Evolutionary conservation across 2,888 invertebrate genomes (phyloP).

Genomic region (Adineta ricciae): DNA sequence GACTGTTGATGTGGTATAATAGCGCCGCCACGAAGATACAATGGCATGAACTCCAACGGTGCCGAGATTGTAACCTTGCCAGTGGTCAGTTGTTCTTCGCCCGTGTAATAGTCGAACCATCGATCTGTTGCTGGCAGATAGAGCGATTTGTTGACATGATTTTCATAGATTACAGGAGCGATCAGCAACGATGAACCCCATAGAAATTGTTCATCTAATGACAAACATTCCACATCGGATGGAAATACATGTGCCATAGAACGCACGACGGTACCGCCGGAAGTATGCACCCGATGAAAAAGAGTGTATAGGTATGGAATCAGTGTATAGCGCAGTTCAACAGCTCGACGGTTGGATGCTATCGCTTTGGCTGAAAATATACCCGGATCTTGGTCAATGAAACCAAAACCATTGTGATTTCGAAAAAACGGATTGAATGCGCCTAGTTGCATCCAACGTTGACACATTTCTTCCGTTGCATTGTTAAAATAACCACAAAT

Average conservation of each 20-base stretch:
- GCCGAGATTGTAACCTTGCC: constrained; percentile 20
- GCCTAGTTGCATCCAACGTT: constrained; percentile 37
- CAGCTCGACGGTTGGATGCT: constrained; percentile 38
- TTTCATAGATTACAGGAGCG: constrained; percentile 40
- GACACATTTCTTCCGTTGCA: constrained; percentile 36
- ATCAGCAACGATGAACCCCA: constrained; percentile 50
- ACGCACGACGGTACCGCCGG: constrained; percentile 65
- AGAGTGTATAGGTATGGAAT: constrained; percentile 45
- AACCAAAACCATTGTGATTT: constrained; percentile 36
- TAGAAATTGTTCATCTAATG: constrained; percentile 42
- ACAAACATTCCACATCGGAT: constrained; percentile 37
- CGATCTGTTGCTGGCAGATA: constrained; percentile 23
- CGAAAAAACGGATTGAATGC: constrained; percentile 37
- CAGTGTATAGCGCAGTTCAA: constrained; percentile 42
- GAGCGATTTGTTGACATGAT: constrained; percentile 36
- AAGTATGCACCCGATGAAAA: constrained; percentile 52
- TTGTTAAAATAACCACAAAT: constrained; percentile 37
- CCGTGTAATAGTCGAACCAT: constrained; percentile 32
- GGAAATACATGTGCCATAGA: constrained; percentile 65
- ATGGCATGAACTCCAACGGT: constrained; percentile 35
- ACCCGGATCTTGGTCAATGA: constrained; percentile 41
- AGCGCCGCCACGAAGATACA: constrained; percentile 42
- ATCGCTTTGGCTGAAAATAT: constrained; percentile 39
- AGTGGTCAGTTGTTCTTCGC: constrained; percentile 2
- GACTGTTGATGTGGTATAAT: constrained; percentile 38